These are phyloP conservation scores for Volucella inanis DNA, from an alignment of 2,888 invertebrate genomes.

Conservation along the genomic window DNA sequence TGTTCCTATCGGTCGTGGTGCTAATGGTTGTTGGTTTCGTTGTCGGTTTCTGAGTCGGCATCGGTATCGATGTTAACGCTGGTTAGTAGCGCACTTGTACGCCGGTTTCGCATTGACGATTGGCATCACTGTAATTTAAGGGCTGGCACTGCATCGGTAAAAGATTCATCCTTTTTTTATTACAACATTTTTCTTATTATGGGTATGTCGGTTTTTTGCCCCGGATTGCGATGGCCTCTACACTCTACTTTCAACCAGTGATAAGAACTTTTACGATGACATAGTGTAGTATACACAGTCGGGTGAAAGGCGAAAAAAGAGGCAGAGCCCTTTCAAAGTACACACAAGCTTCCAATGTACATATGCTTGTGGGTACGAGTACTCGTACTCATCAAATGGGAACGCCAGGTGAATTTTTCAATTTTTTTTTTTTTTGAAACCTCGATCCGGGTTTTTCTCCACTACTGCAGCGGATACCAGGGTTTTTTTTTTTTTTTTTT, in stretches of 20 bases:
- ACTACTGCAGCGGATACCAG: conserved; percentile 5
- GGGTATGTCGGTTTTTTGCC: background rate
- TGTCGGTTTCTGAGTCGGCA: background rate
- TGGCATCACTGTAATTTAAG: conserved; percentile 52
- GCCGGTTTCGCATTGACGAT: conserved; percentile 2
- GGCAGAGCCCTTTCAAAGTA: background rate
- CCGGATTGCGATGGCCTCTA: background rate
- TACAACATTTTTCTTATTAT: background rate
- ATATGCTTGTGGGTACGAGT: background rate
- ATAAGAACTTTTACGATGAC: conserved; percentile 47
- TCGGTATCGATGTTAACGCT: background rate
- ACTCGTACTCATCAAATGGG: background rate
- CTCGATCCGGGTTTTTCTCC: conserved; percentile 2
- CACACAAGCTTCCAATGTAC: background rate
- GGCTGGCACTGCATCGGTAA: conserved; percentile 48
- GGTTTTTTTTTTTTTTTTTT: background rate
- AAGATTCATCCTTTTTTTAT: conserved; percentile 24
- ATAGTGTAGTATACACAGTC: background rate
- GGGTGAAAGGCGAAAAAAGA: background rate
- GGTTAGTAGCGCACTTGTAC: background rate
- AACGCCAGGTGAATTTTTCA: conserved; percentile 38
- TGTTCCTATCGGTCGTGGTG: background rate
- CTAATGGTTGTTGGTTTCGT: conserved; percentile 12
- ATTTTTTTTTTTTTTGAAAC: conserved; percentile 40
- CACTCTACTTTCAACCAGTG: conserved; percentile 5